A percentile compares a stretch with the other conserved stretches of the same genome.
These are phyloP conservation scores for Hormaphis cornu DNA, from an alignment of 1,140 invertebrate species.

Conservation along the genomic window DNA sequence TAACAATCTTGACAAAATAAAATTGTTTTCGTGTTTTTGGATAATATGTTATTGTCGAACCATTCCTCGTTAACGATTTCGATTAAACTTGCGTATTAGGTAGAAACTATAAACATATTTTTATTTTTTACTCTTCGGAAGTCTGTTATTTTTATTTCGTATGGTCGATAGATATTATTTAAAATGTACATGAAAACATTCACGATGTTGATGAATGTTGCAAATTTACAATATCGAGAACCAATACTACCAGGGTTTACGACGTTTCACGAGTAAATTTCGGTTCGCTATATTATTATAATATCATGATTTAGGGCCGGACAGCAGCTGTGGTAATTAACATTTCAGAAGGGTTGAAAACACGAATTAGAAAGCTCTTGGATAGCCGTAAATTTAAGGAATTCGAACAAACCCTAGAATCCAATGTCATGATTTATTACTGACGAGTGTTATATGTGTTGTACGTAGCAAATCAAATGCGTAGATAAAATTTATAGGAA, in stretches of 20 bases:
- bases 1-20: too few species aligned
- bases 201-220: neutral
- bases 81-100: too few species aligned
- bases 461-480: constrained; percentile 7
- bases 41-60: too few species aligned
- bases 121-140: too few species aligned
- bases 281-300: neutral
- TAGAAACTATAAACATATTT: too few species aligned
- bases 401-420: constrained; percentile 13
- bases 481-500: neutral
- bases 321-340: constrained; percentile 19
- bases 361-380: constrained; percentile 13
- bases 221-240: neutral
- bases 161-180: too few species aligned
- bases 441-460: neutral
- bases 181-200: too few species aligned
- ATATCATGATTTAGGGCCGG: constrained; percentile 1
- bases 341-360: constrained; percentile 8
- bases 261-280: neutral
- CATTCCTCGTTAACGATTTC: too few species aligned
- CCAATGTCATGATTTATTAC: constrained; percentile 16
- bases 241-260: neutral
- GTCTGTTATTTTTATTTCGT: too few species aligned
- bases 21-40: too few species aligned
- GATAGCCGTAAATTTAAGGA: constrained; percentile 21